Base-by-base conservation (phyloP, 2,797 vertebrate species). In the Gadopsis marmoratus region DNA sequence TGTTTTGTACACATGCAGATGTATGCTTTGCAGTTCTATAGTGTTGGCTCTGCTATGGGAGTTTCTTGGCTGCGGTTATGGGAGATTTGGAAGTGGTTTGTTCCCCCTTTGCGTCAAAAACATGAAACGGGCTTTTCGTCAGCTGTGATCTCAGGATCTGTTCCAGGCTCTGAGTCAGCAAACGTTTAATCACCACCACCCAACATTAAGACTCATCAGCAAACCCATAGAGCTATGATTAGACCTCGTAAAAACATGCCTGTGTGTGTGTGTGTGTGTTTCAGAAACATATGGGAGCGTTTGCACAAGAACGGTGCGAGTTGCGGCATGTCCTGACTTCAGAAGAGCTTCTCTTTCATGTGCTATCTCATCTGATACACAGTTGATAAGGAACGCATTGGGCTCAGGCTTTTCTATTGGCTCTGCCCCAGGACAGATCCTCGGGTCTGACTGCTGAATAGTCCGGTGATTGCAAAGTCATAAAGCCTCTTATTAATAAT, bases 181-280 rank as follows among this genome's bases (percentile, higher is more conserved):
- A 74, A 73, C 82, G 74, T 91, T 88, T 88, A 89, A 88, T 78
- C 81, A 80, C 74, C 80, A 72, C 73, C 78, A 51, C 63, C 86
- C 76, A 78, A 87, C 90, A 90, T 91, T 89, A 90, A 72, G 85
- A 79, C 80, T 90, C 89, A 91, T 94, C 90, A 93, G 80, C 78
- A 76, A 87, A 72, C 78, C 35, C 35, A 7, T 23, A 60, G 71
- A 66, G 82, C 88, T 91, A 88, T 90, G 78, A 91, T 93, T 93
- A 92, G 86, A 81, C 56, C 78, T 81, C n/a, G 80, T 78, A 50
- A 29, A 69, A 35, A 78, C 11, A n/a, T 66, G 63, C 62, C 41
- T 82, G 39, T 63, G 21, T 79, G 53, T 65, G 45, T 77, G 56
- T 50, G 19, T 47, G 59, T 76, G 45, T 59, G 43, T 80, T 76